Conservation (phyloP, 2,888 invertebrate species). For the Drosophila picticornis region DNA sequence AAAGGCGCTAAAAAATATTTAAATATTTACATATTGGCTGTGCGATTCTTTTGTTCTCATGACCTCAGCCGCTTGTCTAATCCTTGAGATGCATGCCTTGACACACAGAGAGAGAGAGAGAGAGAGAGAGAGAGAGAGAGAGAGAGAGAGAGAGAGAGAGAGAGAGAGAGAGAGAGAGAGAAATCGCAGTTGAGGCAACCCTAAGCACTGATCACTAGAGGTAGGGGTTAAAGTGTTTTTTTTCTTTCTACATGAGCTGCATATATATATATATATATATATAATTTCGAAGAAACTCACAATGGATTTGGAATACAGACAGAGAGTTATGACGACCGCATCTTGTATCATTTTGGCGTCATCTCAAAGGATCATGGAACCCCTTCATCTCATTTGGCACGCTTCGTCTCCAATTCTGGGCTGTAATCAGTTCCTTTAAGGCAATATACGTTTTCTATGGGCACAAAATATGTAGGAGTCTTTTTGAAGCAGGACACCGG, state of each 20-base stretch:
- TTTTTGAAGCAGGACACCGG: conserved; percentile 23
- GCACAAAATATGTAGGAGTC: conserved; percentile 55
- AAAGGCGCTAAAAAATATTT: conserved; percentile 47
- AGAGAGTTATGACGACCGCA: not conserved
- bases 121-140: not conserved
- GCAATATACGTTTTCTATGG: conserved; percentile 46
- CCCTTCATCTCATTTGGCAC: conserved; percentile 6
- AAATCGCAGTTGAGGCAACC: conserved; percentile 32
- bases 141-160: no score
- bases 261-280: conserved; percentile 35
- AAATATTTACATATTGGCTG: conserved; percentile 30
- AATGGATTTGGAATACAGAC: conserved; percentile 17
- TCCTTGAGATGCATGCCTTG: conserved; percentile 49
- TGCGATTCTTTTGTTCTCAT: conserved; percentile 62
- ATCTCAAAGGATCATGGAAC: conserved; percentile 29
- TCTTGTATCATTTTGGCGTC: conserved; percentile 36
- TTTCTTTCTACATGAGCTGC: conserved; percentile 59
- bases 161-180: not conserved
- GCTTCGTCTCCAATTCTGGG: conserved; percentile 19
- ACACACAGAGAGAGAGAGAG: not conserved
- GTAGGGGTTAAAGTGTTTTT: conserved; percentile 33
- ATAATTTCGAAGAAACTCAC: conserved; percentile 48
- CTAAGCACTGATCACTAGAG: conserved; percentile 19
- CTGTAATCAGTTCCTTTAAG: conserved; percentile 48
- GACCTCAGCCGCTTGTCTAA: conserved; percentile 46